Percentiles rank a stretch among this genome's conserved stretches.
phyloP scores from a whole-genome alignment of 2,113 vertebrate species.

The Eira barbara region DNA sequence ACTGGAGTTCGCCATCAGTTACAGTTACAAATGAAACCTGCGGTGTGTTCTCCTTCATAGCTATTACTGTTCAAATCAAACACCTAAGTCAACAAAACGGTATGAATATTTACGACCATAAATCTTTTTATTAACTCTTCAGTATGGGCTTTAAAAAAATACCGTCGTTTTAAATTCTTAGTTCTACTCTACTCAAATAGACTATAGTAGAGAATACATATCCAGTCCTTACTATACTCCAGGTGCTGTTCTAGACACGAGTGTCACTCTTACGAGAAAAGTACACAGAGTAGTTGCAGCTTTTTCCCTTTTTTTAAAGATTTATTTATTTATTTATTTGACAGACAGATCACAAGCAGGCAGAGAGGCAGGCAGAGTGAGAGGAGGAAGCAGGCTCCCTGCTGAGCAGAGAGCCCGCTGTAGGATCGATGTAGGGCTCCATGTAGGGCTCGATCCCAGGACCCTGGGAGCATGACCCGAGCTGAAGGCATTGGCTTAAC shows the following conservation, averaged over 20 bases:
- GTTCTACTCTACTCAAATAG: neutral
- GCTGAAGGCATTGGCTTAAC: no score
- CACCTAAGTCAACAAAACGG: constrained; percentile 9
- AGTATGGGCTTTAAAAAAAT: neutral
- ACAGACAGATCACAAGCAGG: no score
- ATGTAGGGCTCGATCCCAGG: no score
- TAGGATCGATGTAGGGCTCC: no score
- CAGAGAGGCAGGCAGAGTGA: no score
- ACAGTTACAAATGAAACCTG: constrained; percentile 22
- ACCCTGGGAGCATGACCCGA: no score
- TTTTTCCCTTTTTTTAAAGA: neutral
- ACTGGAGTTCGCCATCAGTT: constrained; percentile 40
- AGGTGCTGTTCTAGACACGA: neutral
- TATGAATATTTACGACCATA: constrained; percentile 12
- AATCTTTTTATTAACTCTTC: constrained; percentile 1
- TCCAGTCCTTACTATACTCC: neutral
- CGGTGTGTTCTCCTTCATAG: constrained; percentile 30
- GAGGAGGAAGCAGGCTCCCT: no score
- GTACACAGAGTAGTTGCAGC: neutral
- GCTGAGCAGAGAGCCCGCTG: no score
- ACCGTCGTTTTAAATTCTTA: neutral
- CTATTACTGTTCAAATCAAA: neutral
- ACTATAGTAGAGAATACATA: neutral
- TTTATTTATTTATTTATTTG: no score
- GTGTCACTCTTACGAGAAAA: neutral